These are phyloP conservation scores for Melipona quadrifasciata DNA, from an alignment of 1,140 invertebrate genomes.

Conservation along the genomic window DNA sequence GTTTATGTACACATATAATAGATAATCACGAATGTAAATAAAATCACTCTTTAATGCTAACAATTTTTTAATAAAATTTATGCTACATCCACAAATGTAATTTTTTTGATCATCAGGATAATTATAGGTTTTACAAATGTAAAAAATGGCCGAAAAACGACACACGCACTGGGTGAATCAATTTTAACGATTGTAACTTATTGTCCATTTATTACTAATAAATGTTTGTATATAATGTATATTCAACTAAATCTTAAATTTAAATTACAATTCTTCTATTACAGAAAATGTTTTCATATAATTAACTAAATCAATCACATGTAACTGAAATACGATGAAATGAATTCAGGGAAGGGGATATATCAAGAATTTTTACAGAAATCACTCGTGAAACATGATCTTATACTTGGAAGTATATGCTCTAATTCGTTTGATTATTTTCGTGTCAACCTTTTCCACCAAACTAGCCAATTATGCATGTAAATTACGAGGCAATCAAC, in stretches of 20 bases:
- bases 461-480: constrained; percentile 63
- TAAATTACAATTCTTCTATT: constrained; percentile 54
- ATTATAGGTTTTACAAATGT: constrained; percentile 61
- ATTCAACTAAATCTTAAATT: constrained; percentile 53
- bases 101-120: constrained; percentile 55
- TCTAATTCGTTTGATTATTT: constrained; percentile 20
- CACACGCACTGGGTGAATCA: constrained; percentile 26
- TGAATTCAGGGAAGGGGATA: neutral
- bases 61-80: constrained; percentile 50
- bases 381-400: constrained; percentile 13
- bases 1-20: constrained; percentile 61
- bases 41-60: constrained; percentile 52
- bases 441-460: constrained; percentile 63
- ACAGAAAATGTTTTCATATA: constrained; percentile 39
- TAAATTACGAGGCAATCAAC: constrained; percentile 49
- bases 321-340: constrained; percentile 29
- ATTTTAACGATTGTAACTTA: constrained; percentile 42
- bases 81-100: constrained; percentile 47
- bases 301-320: constrained; percentile 35
- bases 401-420: constrained; percentile 30
- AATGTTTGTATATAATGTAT: constrained; percentile 29
- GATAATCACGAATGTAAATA: constrained; percentile 61
- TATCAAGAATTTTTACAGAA: constrained; percentile 39
- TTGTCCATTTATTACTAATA: constrained; percentile 37
- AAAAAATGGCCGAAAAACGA: constrained; percentile 52